Percentiles rank a stretch among this genome's conserved stretches.
phyloP scores from a whole-genome alignment of 2,797 vertebrate genomes.

The Peromyscus eremicus region DNA sequence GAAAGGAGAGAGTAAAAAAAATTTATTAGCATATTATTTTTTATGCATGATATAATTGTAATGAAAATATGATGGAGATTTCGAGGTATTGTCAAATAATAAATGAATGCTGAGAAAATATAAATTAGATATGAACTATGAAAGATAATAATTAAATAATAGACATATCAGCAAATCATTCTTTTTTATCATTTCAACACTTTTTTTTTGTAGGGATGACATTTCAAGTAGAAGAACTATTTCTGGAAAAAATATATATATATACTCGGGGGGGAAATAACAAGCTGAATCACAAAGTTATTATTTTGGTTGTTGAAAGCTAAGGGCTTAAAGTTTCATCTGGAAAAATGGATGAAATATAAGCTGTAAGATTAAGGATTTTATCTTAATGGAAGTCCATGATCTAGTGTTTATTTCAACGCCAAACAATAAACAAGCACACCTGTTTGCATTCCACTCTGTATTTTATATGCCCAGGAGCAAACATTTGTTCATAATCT shows the following conservation, averaged over 20 bases:
- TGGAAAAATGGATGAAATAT: not conserved
- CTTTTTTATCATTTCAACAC: not conserved
- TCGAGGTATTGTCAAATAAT: not conserved
- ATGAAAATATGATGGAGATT: not conserved
- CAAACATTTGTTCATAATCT: conserved; percentile 60
- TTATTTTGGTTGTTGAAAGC: conserved; percentile 46
- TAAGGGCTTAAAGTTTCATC: conserved; percentile 41
- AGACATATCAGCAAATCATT: not conserved
- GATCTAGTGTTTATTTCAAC: conserved; percentile 19
- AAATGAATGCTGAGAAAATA: not conserved
- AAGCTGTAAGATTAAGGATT: conserved; percentile 42
- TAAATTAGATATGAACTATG: not conserved
- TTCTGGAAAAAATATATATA: not conserved
- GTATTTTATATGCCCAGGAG: not conserved
- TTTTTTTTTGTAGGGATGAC: conserved; percentile 1
- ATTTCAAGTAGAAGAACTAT: conserved; percentile 39
- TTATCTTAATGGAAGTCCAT: not conserved
- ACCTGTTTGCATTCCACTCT: conserved; percentile 53
- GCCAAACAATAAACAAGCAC: conserved; percentile 10
- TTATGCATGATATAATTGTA: conserved; percentile 37
- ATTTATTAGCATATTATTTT: not conserved
- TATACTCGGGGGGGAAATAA: not conserved
- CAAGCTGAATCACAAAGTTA: not conserved
- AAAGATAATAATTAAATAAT: not conserved
- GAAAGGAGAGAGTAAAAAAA: not conserved